Evolutionary conservation across 2,797 vertebrate genomes (phyloP).

Genomic region (Zalophus californianus): DNA sequence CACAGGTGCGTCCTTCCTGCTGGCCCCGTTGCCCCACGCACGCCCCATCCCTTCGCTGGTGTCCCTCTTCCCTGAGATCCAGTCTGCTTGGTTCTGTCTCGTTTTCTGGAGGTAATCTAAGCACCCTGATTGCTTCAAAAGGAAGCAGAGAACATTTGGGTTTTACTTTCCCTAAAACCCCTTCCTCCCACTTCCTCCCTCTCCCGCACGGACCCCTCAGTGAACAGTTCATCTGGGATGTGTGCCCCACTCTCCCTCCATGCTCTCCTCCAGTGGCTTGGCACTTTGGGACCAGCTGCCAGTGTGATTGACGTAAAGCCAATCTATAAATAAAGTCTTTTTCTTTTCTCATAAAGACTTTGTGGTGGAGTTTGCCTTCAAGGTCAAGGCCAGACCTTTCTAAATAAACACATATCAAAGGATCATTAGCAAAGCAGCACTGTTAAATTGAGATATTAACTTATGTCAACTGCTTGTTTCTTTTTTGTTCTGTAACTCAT

Average conservation of each 20-base stretch:
- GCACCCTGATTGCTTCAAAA: neutral
- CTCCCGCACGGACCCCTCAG: neutral
- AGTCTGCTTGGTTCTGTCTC: neutral
- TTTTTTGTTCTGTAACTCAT: conserved; percentile 89
- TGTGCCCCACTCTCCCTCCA: neutral
- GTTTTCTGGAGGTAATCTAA: neutral
- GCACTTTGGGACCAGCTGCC: conserved; percentile 87
- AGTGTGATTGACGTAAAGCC: conserved; percentile 93
- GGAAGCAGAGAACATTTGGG: neutral
- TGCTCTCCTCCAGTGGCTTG: conserved; percentile 18
- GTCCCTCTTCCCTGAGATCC: neutral
- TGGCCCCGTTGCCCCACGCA: accelerated
- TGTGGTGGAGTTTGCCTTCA: conserved; percentile 92
- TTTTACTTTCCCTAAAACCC: neutral
- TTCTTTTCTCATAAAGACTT: conserved; percentile 91
- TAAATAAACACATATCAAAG: conserved; percentile 93
- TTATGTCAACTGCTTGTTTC: conserved; percentile 89
- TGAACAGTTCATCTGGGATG: neutral
- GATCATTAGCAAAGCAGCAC: conserved; percentile 91
- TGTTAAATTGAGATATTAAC: conserved; percentile 93
- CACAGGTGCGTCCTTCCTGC: too few species aligned
- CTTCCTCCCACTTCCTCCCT: neutral
- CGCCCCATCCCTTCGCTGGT: accelerated
- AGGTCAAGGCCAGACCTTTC: conserved; percentile 94
- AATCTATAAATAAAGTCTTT: conserved; percentile 97